Evolutionary conservation across 2,888 invertebrate genomes (phyloP).

Genomic region (Hoplodrina blanda): DNA sequence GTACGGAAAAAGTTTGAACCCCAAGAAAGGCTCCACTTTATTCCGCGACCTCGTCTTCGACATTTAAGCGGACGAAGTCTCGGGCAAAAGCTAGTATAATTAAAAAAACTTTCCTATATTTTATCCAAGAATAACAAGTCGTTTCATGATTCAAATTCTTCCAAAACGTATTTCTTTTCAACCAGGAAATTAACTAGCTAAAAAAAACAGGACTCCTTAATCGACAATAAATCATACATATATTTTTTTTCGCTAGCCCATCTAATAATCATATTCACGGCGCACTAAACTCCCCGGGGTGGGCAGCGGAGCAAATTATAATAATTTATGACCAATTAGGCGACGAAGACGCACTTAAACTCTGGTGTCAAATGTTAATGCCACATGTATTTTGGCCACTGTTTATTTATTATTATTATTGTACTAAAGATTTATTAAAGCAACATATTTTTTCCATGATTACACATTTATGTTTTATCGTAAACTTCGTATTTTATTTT

Average conservation of each 20-base stretch:
- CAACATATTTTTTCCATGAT: constrained; percentile 62
- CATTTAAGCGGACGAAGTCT: no score
- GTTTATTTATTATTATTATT: constrained; percentile 77
- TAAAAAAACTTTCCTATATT: no score
- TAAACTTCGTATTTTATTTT: constrained; percentile 58
- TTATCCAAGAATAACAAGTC: neutral
- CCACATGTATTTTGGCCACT: constrained; percentile 73
- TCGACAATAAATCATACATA: constrained; percentile 61
- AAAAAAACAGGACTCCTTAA: constrained; percentile 12
- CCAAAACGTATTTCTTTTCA: neutral
- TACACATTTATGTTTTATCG: constrained; percentile 60
- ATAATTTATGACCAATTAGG: constrained; percentile 85
- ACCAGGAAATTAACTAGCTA: constrained; percentile 14
- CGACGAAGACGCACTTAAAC: constrained; percentile 72
- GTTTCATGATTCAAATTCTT: neutral
- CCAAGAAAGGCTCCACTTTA: no score
- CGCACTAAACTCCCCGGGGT: constrained; percentile 71
- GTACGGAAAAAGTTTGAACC: no score
- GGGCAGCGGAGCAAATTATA: constrained; percentile 80
- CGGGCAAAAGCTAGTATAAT: no score
- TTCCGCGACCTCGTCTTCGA: no score
- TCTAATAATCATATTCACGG: constrained; percentile 74
- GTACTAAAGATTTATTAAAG: constrained; percentile 69
- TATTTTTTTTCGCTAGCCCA: constrained; percentile 69
- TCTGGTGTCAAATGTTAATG: constrained; percentile 74